Evolutionary conservation across 2,113 vertebrate genomes (phyloP), one percentile per base, ranked within the genome.

Genomic region (Phalacrocorax aristotelis): DNA sequence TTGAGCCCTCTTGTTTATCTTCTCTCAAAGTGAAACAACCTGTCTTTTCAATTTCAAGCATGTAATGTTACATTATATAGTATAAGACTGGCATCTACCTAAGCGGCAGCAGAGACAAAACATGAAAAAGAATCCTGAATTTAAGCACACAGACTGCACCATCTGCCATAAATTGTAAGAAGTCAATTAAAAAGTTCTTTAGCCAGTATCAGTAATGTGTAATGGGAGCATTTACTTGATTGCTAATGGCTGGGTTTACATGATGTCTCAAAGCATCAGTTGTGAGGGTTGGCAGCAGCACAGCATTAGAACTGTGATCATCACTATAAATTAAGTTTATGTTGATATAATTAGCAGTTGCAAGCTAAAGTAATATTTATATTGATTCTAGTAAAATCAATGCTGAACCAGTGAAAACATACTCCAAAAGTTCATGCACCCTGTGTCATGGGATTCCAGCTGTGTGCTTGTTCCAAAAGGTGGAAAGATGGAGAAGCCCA

Each of bases 341-440:
- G 98, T 97, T 98, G 98, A 98, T 98, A 98, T 97, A 98, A 98
- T 98, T 98, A 98, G 97, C 95, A 97, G 93, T 97, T 97, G 96
- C 93, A 96, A 96, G 94, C 96, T 97, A 94, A 97, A 83, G 90
- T 95, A 97, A 98, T 98, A 98, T 98, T 98, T 98, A 97, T 97
- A 98, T 89, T 92, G 96, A 98, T 97, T 95, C 82, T 95, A 97
- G 96, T 90, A 96, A 95, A 97, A 97, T 95, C 93, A 70, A 87
- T 97, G 94, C 83, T 87, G 89, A 44, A 80, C 48, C 72, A 92
- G 76, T 83, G 93, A 96, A 97, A 97, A 96, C 93, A 97, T 75
- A 79, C 87, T 95, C 81, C 60, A 40, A 90, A 94, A 93, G 90
- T 93, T 96, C 92, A 75, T 42, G 38, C 6, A 29, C 80, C 42